Base-by-base conservation (phyloP, 2,797 vertebrate genomes). In the Dallia pectoralis region DNA sequence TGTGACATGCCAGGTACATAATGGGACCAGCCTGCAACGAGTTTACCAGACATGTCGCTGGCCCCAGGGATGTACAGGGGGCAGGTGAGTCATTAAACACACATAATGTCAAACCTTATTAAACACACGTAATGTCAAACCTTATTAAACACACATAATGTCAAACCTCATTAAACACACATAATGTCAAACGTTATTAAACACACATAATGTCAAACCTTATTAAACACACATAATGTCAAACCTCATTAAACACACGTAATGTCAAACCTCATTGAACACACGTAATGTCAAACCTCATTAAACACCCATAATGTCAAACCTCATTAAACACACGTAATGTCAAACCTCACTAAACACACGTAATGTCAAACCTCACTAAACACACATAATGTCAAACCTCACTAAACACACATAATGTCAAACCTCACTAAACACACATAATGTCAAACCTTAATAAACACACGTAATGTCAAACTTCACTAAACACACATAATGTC, bases 41-140 rank as follows among this genome's bases (percentile, higher is more conserved):
- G 95, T 98, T 2, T 96, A 97, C 84, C 97, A 96, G 89, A 94
- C 92, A 8, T 99, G 97, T 85, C 95, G 94, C 72, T 99, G 97
- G 97, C 95, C 96, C 0, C 92, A 95, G 90, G 94, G 94, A 86
- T 99, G 97, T 78, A 87, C 91, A 0, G 94, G 94, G 27, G 94
- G 93, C 90, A 97, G 96, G 97, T 97, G 82, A 94, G 94, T 70
- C 70, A 44, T 44, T 32, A 64, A 64, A 63, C 16, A 30, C 12
- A 63, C 22, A n/a, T n/a, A 12, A 16, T 63, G 61, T 62, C 59
- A 4, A 53, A 53, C 49, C 49, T 53, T 6, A 53, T 7, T 36
- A 36, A 36, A 36, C 33, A 36, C 33, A 36, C 33, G n/a, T n/a
- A 3, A 36, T 36, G 33, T 7, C 36, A 40, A 40, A 40, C 15